Conservation (phyloP, 2,113 vertebrate species). For the Nothobranchius furzeri region DNA sequence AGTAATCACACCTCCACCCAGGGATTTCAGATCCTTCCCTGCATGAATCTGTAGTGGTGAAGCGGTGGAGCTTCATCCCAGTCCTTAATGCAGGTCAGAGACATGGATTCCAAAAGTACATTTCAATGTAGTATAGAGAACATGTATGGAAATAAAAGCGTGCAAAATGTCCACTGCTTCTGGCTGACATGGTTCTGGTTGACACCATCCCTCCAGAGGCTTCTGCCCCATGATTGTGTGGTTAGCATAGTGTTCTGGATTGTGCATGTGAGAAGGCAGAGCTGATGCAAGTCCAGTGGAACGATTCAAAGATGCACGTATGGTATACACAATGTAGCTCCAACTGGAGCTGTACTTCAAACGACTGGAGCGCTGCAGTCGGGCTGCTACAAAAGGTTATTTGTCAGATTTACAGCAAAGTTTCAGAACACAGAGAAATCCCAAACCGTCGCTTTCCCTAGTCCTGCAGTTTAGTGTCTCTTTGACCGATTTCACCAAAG, state of each 20-base stretch:
- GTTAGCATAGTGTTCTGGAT: constrained; percentile 69
- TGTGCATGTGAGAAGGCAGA: constrained; percentile 61
- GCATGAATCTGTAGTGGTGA: not conserved
- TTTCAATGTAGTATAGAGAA: constrained; percentile 27
- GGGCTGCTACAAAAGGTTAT: not conserved
- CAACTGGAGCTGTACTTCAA: constrained; percentile 27
- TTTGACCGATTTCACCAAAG: constrained; percentile 44
- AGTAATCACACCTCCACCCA: constrained; percentile 17
- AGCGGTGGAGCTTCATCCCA: not conserved
- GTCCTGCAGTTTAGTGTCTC: constrained; percentile 58
- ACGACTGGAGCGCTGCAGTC: constrained; percentile 12
- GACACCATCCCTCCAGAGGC: not conserved
- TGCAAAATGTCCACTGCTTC: constrained; percentile 45
- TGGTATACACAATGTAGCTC: constrained; percentile 56
- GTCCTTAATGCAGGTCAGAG: constrained; percentile 24
- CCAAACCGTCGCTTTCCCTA: constrained; percentile 10
- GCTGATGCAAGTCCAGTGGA: constrained; percentile 39
- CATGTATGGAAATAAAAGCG: constrained; percentile 61
- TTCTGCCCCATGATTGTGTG: constrained; percentile 52
- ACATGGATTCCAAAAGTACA: constrained; percentile 6
- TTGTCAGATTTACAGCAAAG: constrained; percentile 1
- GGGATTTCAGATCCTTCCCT: constrained; percentile 10
- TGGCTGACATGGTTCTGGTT: constrained; percentile 5
- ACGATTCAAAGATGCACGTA: constrained; percentile 46
- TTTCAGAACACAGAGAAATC: constrained; percentile 13